These are phyloP conservation scores for Lepidurus packardi DNA, from an alignment of 1,140 invertebrate species.

Conservation along the genomic window DNA sequence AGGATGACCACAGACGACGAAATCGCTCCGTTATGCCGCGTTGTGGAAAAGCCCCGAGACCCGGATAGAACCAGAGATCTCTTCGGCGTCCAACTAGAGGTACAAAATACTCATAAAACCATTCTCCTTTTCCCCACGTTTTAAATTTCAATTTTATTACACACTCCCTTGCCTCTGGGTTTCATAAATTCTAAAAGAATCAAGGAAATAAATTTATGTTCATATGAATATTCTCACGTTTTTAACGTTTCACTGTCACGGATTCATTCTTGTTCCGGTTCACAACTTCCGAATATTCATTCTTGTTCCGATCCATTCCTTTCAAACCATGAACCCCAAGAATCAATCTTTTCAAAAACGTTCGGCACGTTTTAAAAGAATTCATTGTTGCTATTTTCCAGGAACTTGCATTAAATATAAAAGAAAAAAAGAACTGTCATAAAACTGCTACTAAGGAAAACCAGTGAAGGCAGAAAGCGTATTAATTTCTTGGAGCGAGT, in stretches of 20 bases:
- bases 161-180: too few relatives aligned
- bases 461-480: background rate
- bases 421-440: background rate
- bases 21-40: constrained; percentile 23
- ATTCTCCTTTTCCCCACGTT: background rate
- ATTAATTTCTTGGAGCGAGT: background rate
- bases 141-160: too few relatives aligned
- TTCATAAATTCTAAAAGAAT: too few relatives aligned
- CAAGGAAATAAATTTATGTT: too few relatives aligned
- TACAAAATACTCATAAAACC: constrained; percentile 41
- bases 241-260: too few relatives aligned
- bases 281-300: too few relatives aligned
- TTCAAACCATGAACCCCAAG: too few relatives aligned
- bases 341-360: too few relatives aligned
- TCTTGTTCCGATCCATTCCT: too few relatives aligned
- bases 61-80: constrained; percentile 52
- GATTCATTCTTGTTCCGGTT: too few relatives aligned
- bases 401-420: background rate
- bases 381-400: background rate
- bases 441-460: background rate
- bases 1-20: constrained; percentile 29
- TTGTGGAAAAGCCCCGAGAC: constrained; percentile 41
- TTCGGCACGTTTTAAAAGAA: too few relatives aligned
- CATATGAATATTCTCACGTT: too few relatives aligned
- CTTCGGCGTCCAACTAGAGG: constrained; percentile 59